Evolutionary conservation across 2,797 vertebrate genomes (phyloP).

Genomic region (Siniperca undulata): DNA sequence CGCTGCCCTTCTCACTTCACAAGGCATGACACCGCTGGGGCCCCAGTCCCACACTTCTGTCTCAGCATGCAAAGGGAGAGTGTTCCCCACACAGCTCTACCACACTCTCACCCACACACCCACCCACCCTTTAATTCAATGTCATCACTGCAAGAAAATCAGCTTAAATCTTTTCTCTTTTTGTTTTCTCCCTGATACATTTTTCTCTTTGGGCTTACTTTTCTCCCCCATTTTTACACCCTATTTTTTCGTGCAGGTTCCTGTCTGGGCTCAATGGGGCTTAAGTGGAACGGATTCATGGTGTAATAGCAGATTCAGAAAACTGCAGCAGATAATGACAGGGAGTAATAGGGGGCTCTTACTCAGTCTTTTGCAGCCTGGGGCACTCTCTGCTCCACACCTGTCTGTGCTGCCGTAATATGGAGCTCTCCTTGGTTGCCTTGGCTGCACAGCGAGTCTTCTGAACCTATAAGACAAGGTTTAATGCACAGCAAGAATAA

Average conservation of each 20-base stretch:
- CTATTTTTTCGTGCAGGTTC: constrained; percentile 53
- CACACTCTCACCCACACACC: neutral
- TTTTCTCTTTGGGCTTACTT: constrained; percentile 32
- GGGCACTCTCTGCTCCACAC: constrained; percentile 92
- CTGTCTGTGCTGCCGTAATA: constrained; percentile 90
- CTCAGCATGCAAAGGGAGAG: constrained; percentile 48
- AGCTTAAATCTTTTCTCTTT: constrained; percentile 42
- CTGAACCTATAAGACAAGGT: constrained; percentile 86
- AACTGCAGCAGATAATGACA: constrained; percentile 78
- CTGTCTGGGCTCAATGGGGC: constrained; percentile 59
- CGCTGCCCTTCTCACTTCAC: constrained; percentile 83
- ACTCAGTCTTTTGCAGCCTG: constrained; percentile 88
- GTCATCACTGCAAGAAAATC: constrained; percentile 52
- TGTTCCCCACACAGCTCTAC: constrained; percentile 28
- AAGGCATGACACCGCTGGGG: constrained; percentile 72
- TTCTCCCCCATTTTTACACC: constrained; percentile 12
- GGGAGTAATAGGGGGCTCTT: constrained; percentile 79
- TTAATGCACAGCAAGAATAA: constrained; percentile 57
- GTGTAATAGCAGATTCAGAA: constrained; percentile 75
- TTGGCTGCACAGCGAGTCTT: constrained; percentile 87
- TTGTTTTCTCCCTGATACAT: constrained; percentile 20
- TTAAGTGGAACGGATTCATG: constrained; percentile 66
- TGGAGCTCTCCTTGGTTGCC: constrained; percentile 87
- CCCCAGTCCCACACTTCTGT: constrained; percentile 53
- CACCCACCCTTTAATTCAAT: constrained; percentile 48